Percentiles rank a stretch among this genome's conserved stretches.
Evolutionary conservation across 2,888 invertebrate species (phyloP).

Genomic region (Xylota sylvarum): DNA sequence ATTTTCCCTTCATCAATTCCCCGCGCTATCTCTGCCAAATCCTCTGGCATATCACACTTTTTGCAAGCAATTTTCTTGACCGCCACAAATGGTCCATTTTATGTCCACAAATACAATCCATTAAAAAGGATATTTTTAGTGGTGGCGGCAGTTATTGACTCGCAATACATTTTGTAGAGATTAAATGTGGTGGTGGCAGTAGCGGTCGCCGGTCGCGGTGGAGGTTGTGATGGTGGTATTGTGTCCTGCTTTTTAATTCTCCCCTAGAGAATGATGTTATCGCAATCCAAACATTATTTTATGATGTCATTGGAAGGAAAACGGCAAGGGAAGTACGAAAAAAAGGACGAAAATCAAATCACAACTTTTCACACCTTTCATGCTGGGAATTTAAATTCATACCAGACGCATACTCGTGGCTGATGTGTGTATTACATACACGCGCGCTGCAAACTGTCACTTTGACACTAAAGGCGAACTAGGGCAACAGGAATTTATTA

Average conservation of each 20-base stretch:
- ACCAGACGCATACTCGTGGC: slow-evolving; percentile 8
- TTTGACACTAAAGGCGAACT: slow-evolving; percentile 68
- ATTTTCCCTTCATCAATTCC: slow-evolving; percentile 41
- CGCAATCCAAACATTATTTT: slow-evolving; percentile 62
- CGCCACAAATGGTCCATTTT: slow-evolving; percentile 34
- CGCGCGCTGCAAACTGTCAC: slow-evolving; percentile 56
- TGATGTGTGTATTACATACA: slow-evolving; percentile 24
- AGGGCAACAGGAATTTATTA: slow-evolving; percentile 72
- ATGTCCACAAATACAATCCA: slow-evolving; percentile 62
- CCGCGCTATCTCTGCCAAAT: slow-evolving; percentile 50
- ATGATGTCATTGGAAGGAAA: slow-evolving; percentile 46
- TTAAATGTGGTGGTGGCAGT: slow-evolving; percentile 41
- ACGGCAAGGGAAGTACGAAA: not conserved
- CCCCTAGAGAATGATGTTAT: slow-evolving; percentile 50
- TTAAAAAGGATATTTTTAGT: slow-evolving; percentile 70
- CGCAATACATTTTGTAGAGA: slow-evolving; percentile 59
- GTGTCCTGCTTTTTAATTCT: slow-evolving; percentile 55
- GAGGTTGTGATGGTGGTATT: not conserved
- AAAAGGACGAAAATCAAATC: slow-evolving; percentile 65
- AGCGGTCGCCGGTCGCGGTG: too few relatives aligned
- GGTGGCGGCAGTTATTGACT: slow-evolving; percentile 58
- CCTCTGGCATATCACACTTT: slow-evolving; percentile 53
- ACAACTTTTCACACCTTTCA: slow-evolving; percentile 54
- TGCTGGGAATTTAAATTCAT: slow-evolving; percentile 67
- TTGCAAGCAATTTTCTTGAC: slow-evolving; percentile 49